Conservation (phyloP, 1,140 invertebrate species). For the Teleogryllus occipitalis region DNA sequence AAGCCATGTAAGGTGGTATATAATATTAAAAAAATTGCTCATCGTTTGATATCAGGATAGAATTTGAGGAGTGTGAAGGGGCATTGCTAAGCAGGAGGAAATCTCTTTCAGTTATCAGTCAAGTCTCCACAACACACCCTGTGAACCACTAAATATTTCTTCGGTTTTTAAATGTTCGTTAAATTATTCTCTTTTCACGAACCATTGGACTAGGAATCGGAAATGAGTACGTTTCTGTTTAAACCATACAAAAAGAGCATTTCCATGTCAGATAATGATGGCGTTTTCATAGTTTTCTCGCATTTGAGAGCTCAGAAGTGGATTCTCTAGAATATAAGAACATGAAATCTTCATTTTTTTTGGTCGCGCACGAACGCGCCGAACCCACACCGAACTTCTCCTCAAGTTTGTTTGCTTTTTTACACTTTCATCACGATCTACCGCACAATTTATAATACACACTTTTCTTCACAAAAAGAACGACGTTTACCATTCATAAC, state of each 20-base stretch:
- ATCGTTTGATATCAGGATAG: background rate
- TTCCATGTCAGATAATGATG: background rate
- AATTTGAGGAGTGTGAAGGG: background rate
- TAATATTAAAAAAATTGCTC: background rate
- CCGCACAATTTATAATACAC: no score
- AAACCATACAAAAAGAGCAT: background rate
- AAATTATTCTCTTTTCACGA: background rate
- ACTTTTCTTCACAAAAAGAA: no score
- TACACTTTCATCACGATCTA: background rate
- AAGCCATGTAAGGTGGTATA: background rate
- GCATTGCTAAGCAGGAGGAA: background rate
- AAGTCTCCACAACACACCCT: background rate
- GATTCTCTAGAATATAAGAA: background rate
- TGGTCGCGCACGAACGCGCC: background rate
- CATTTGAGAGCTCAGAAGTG: background rate
- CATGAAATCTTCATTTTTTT: background rate
- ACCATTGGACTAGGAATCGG: background rate
- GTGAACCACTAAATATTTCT: background rate
- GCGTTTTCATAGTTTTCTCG: background rate
- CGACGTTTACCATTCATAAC: no score
- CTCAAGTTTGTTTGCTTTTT: background rate
- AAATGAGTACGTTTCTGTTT: background rate
- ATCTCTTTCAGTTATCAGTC: background rate
- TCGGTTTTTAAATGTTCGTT: background rate
- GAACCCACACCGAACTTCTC: background rate